phyloP scores from a whole-genome alignment of 2,888 invertebrate species.

The Spodoptera littoralis region DNA sequence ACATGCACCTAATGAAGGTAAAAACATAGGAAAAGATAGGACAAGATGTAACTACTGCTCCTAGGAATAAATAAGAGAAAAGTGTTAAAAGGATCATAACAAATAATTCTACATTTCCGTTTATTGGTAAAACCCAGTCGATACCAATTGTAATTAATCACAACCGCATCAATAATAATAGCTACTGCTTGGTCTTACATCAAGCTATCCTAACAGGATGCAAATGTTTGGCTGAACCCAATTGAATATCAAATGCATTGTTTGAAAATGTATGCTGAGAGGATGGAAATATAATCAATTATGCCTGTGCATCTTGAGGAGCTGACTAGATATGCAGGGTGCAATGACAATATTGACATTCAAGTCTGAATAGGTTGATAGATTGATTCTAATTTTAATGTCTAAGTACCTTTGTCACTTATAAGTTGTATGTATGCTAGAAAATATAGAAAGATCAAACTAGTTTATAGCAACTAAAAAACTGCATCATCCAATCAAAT shows the following conservation, averaged over 20 bases:
- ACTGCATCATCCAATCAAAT: not conserved
- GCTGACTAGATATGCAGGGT: constrained; percentile 13
- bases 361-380: too few relatives aligned
- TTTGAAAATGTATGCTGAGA: constrained; percentile 19
- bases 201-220: constrained; percentile 1
- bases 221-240: constrained; percentile 5
- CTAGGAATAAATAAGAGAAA: too few relatives aligned
- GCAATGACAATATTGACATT: constrained; percentile 6
- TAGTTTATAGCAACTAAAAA: too few relatives aligned
- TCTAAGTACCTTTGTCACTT: too few relatives aligned
- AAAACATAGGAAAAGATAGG: too few relatives aligned
- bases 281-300: constrained; percentile 38
- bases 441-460: too few relatives aligned
- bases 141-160: constrained; percentile 2
- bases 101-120: not conserved
- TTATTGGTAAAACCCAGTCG: constrained; percentile 6
- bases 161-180: not conserved
- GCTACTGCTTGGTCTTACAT: not conserved
- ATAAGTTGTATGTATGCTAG: too few relatives aligned
- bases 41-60: too few relatives aligned
- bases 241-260: constrained; percentile 13
- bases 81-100: too few relatives aligned
- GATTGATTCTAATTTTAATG: too few relatives aligned
- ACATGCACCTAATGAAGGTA: too few relatives aligned
- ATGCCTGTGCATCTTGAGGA: constrained; percentile 30